Conservation (phyloP, 2,888 invertebrate genomes). For the Protodeltote pygarga region DNA sequence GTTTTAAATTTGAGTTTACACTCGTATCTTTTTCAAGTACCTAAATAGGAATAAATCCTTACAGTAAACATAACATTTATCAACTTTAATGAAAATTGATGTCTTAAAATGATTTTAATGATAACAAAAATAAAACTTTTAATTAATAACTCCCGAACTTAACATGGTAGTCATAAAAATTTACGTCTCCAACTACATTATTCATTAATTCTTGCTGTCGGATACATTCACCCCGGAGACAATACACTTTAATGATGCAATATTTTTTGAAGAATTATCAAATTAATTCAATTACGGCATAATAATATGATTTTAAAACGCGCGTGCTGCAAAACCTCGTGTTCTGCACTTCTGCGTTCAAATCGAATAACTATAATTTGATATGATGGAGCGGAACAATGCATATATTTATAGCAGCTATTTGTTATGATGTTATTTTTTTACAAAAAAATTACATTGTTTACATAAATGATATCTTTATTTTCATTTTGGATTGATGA, state of each 20-base stretch:
- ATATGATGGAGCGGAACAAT: conserved; percentile 36
- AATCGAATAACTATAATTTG: conserved; percentile 43
- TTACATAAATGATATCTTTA: not conserved
- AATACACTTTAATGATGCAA: conserved; percentile 37
- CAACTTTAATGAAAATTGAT: too few relatives aligned
- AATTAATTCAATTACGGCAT: conserved; percentile 47
- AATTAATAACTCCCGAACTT: conserved; percentile 24
- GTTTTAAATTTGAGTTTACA: not conserved
- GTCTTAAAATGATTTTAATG: conserved; percentile 9
- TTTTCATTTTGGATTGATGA: conserved; percentile 1
- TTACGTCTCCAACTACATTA: conserved; percentile 29
- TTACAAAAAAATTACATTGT: not conserved
- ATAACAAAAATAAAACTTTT: conserved; percentile 17
- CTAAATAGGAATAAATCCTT: too few relatives aligned
- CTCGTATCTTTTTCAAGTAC: not conserved
- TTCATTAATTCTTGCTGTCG: conserved; percentile 31
- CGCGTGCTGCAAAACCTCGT: conserved; percentile 7
- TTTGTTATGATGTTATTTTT: conserved; percentile 20
- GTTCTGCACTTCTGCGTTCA: conserved; percentile 6
- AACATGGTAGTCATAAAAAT: conserved; percentile 30
- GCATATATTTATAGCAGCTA: conserved; percentile 18
- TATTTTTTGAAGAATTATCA: conserved; percentile 47
- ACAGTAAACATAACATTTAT: too few relatives aligned
- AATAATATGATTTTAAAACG: conserved; percentile 41
- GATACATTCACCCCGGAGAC: conserved; percentile 34